phyloP scores from a whole-genome alignment of 2,888 invertebrate genomes.

The Protonemura montana region DNA sequence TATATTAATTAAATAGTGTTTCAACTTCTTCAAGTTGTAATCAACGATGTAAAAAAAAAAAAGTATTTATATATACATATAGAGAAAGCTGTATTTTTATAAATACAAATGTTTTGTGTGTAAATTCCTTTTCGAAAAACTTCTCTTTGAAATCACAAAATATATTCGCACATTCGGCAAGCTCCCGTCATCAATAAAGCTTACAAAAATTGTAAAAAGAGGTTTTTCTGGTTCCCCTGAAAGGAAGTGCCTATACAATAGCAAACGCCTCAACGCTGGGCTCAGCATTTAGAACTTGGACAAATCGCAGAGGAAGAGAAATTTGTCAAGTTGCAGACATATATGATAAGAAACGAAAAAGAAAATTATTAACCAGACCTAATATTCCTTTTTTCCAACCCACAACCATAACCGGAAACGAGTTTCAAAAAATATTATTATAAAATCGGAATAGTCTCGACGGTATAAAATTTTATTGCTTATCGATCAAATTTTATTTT shows the following conservation, averaged over 20 bases:
- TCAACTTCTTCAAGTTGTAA: no score
- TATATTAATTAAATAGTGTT: no score
- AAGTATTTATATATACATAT: background rate
- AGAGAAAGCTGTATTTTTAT: background rate
- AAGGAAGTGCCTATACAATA: background rate
- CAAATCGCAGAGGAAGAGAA: background rate
- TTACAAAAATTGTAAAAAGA: constrained; percentile 3
- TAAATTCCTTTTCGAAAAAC: background rate
- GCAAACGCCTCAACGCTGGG: background rate
- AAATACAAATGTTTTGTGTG: background rate
- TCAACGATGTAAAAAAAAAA: background rate
- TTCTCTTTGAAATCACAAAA: background rate
- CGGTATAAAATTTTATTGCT: background rate
- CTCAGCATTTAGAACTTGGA: background rate
- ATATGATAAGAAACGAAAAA: background rate
- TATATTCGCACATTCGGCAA: constrained; percentile 12
- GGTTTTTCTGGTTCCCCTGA: background rate
- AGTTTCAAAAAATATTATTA: background rate
- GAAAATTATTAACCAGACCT: background rate
- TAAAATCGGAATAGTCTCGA: background rate
- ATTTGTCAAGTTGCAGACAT: background rate
- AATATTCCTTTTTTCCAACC: background rate
- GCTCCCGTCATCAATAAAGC: background rate
- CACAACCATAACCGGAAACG: background rate
- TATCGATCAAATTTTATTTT: background rate